Evolutionary conservation across 1,140 invertebrate species (phyloP), one percentile per base, ranked within the genome.

Genomic region (Drosophila cardini): DNA sequence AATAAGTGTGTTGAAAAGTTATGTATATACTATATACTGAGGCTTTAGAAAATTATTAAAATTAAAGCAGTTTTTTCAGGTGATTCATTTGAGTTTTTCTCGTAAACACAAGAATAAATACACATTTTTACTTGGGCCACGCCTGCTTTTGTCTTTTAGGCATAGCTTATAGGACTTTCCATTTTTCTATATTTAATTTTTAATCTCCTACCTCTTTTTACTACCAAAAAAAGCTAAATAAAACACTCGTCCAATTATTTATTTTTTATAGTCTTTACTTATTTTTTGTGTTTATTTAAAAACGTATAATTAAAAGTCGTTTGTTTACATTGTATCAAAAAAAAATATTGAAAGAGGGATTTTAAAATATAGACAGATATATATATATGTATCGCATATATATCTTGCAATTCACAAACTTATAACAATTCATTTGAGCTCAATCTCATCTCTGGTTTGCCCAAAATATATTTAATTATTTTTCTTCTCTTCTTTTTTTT

Each of bases 251-350:
- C 1, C 0, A 53, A 15, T 34, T 1, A 5, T n/a, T n/a, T 53
- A 11, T 15, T 36, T 36, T n/a, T 9, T 36, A 53, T 36, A 38
- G 48, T 72, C 34, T 72, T 53, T 48, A 55, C 56, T 61, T 69
- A 73, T 45, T 68, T 68, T 68, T 52, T 67, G 48, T 48, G 56
- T 72, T 72, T 65, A 65, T 72, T 64, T 60, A 61, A 73, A 73
- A 73, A 73, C 48, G 53, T 69, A 73, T 69, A 69, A 61, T 73
- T 73, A 73, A 69, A 48, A 73, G 71, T 73, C 71, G 64, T 73
- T 73, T 73, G 46, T 73, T 69, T 72, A 72, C 13, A 58, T 58
- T 72, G 63, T 72, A 72, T 42, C 61, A 72, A 73, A 73, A 73
- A 73, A 73, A 72, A 72, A 58, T 52, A 43, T 13, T 48, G 60